Percentiles rank a stretch among this genome's conserved stretches.
These are phyloP conservation scores for Brachylomia viminalis DNA, from an alignment of 2,888 invertebrate genomes.

Conservation along the genomic window DNA sequence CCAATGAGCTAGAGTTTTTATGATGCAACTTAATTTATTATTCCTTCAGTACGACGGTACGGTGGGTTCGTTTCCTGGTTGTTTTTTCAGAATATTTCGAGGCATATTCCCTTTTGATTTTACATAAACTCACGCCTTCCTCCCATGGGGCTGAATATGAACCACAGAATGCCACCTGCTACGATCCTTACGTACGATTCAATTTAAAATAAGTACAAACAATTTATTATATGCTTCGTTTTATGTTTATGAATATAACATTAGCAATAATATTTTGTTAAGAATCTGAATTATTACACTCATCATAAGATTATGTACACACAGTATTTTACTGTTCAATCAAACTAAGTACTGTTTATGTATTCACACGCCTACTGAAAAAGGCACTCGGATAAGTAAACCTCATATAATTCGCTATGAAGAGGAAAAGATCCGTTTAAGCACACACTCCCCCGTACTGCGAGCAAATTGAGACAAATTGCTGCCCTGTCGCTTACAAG, in stretches of 20 bases:
- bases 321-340: background rate
- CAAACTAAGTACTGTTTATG: background rate
- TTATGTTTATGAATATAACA: background rate
- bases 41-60: background rate
- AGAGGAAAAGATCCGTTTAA: constrained; percentile 28
- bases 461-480: constrained; percentile 50
- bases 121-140: background rate
- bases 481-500: constrained; percentile 2
- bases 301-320: background rate
- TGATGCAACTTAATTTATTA: constrained; percentile 52
- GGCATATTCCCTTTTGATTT: background rate
- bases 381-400: constrained; percentile 9
- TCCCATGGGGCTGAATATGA: background rate
- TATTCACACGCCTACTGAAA: background rate
- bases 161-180: background rate
- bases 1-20: constrained; percentile 54
- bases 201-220: background rate
- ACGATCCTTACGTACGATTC: background rate
- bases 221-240: background rate
- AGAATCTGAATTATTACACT: background rate
- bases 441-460: constrained; percentile 34
- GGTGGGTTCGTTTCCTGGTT: background rate
- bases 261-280: background rate
- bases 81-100: background rate
- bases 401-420: constrained; percentile 10